A percentile compares a stretch with the other conserved stretches of the same genome.
phyloP scores from a whole-genome alignment of 2,888 invertebrate species.

The Zygothrica quintamaculata region DNA sequence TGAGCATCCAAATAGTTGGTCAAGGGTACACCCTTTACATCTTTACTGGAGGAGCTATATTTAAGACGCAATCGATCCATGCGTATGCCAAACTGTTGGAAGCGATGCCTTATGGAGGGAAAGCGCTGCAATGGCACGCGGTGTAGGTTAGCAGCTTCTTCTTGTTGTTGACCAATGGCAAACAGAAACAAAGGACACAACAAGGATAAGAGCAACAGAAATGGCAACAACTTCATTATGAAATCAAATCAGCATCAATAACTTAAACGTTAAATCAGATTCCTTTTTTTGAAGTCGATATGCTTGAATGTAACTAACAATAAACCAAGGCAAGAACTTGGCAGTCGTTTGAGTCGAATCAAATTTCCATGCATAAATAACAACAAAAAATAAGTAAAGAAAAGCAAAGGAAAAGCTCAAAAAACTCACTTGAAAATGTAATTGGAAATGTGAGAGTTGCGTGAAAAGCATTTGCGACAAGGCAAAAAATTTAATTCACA shows the following conservation, averaged over 20 bases:
- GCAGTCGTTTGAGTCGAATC: slow-evolving; percentile 11
- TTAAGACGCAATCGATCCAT: slow-evolving; percentile 84
- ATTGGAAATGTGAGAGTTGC: slow-evolving; percentile 69
- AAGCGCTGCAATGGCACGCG: slow-evolving; percentile 91
- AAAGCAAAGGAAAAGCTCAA: slow-evolving; percentile 10
- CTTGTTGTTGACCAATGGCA: slow-evolving; percentile 3
- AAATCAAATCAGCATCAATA: slow-evolving; percentile 11
- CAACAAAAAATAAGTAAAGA: slow-evolving; percentile 1
- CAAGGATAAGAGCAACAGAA: slow-evolving; percentile 15
- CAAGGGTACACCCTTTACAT: slow-evolving; percentile 89
- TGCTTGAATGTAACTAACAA: slow-evolving; percentile 33
- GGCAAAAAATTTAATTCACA: slow-evolving; percentile 45
- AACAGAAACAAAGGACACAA: slow-evolving; percentile 7
- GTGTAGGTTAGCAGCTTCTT: slow-evolving; percentile 53
- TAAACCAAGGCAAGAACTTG: slow-evolving; percentile 6
- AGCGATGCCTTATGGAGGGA: slow-evolving; percentile 87
- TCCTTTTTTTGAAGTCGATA: slow-evolving; percentile 48
- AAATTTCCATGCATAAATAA: slow-evolving; percentile 35
- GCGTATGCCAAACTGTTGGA: slow-evolving; percentile 89
- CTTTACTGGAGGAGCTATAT: slow-evolving; percentile 81
- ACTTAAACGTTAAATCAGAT: slow-evolving; percentile 13
- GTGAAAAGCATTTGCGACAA: slow-evolving; percentile 27
- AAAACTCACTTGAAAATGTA: slow-evolving; percentile 48
- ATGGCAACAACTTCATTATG: slow-evolving; percentile 35
- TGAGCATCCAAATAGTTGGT: slow-evolving; percentile 97